Base-by-base conservation (phyloP, 2,888 invertebrate genomes). In the Brenthis ino region DNA sequence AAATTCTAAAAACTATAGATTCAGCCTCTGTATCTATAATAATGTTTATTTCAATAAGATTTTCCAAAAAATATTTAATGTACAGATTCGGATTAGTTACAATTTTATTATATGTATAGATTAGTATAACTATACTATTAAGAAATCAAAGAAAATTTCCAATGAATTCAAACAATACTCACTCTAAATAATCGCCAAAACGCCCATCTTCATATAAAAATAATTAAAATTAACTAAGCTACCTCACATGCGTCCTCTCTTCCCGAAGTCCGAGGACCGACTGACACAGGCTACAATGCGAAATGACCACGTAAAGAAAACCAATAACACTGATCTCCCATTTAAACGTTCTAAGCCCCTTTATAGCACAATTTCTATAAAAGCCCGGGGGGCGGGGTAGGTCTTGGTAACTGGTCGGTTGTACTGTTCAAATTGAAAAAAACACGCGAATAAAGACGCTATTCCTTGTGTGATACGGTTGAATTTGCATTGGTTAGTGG, bases 311-410 rank as follows among this genome's bases (percentile, higher is more conserved):
- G 76, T 74, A 67, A 76, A 75, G 68, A 64, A 75, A 72, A 67
- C 88, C 87, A 87, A 71, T 69, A 74, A 71, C 60, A 71, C 78
- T 82, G 89, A 85, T 69, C 88, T 79, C 72, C 80, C 78, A 77
- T 76, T 79, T 79, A 77, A 76, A 80, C 77, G 76, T 57, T 72
- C 68, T 69, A 71, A 74, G 76, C 80, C 82, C 83, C 85, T 84
- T 77, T 82, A 79, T 81, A 74, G 69, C 70, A 64, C 69, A 56
- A 64, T 74, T 70, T 74, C 80, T 78, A 74, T 74, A 75, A 76
- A 72, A 72, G 37, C 51, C 67, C 64, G 71, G 72, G 79, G 79
- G 80, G 74, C 33, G 77, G 51, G 77, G 82, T 3, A 77, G 84
- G 5, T 82, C 87, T 72, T 48, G 12, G 51, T 65, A 8, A 70